Evolutionary conservation across 2,797 vertebrate species (phyloP), one percentile per base, ranked within the genome.

Genomic region (Euphonia xanthogaster): DNA sequence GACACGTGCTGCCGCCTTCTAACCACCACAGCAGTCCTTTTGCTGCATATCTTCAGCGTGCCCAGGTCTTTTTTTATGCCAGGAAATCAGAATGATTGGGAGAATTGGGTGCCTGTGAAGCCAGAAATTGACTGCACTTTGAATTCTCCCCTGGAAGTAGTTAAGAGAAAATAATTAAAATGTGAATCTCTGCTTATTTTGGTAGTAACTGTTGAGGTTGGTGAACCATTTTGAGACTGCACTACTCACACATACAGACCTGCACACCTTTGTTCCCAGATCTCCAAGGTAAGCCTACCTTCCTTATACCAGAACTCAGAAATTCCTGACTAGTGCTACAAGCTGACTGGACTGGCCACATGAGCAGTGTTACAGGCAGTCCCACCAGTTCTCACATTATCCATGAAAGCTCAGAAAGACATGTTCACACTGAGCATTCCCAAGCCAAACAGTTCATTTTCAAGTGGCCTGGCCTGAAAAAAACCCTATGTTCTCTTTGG

Each of bases 391-490:
- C 31, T 48, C 44, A 14, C 31, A 91, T 40, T 24, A 44, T 11
- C 71, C 45, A 42, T 40, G 48, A 53, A 90, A 94, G 40, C 39
- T 74, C 53, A 83, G 53, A 85, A 80, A 76, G 65, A 66, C 23
- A 45, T 31, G 21, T 63, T 88, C 70, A 77, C 28, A 44, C 1
- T 53, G 44, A 82, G 24, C 31, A 35, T 68, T 91, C 72, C 62
- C 67, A 92, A 87, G 70, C 15, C 75, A 93, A 88, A 88, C 31
- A n/a, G 40, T 70, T 92, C 58, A 68, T 75, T 74, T 91, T 58
- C 76, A 76, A 83, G 62, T 35, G 40, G 70, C 70, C 65, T 71
- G 48, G 68, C 39, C 73, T 78, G 66, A 62, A 89, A 86, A 91
- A 78, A 68, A 4, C n/a, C 8, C 35, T 22, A 47, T 30, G 48